phyloP scores from a whole-genome alignment of 2,888 invertebrate species.

The Megalurothrips usitatus region DNA sequence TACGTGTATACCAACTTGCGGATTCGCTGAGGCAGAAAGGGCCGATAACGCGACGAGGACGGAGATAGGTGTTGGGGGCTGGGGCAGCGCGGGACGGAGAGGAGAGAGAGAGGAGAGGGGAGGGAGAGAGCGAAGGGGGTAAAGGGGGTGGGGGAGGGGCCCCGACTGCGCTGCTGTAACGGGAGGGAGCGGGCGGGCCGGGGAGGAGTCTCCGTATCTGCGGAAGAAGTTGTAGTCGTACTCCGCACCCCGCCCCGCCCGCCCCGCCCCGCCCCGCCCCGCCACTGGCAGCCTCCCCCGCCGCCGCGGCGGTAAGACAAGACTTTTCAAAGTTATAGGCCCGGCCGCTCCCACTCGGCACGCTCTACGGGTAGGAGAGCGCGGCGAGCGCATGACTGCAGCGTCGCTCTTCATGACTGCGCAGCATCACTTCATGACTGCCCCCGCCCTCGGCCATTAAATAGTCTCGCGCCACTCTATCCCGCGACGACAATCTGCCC shows the following conservation, averaged over 20 bases:
- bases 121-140: constrained; percentile 30
- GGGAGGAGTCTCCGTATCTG: constrained; percentile 11
- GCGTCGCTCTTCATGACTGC: too few species aligned
- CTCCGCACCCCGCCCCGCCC: background rate
- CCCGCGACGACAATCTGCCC: too few species aligned
- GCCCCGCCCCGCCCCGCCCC: background rate
- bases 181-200: constrained; percentile 11
- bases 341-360: background rate
- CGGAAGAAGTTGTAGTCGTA: constrained; percentile 9
- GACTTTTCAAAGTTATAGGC: constrained; percentile 25
- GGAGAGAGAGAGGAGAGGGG: constrained; percentile 36
- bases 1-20: constrained; percentile 26
- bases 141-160: constrained; percentile 28
- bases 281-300: background rate
- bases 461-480: too few species aligned
- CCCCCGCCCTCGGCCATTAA: too few species aligned
- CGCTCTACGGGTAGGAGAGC: too few species aligned
- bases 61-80: constrained; percentile 38
- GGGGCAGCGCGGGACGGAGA: constrained; percentile 30
- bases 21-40: constrained; percentile 25
- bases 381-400: too few species aligned
- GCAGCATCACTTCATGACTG: too few species aligned
- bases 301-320: constrained; percentile 12
- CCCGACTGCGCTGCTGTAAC: constrained; percentile 28
- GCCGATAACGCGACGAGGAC: constrained; percentile 23